A percentile compares a stretch with the other conserved stretches of the same genome.
Evolutionary conservation across 2,888 invertebrate genomes (phyloP).

Genomic region (Oligia strigilis): DNA sequence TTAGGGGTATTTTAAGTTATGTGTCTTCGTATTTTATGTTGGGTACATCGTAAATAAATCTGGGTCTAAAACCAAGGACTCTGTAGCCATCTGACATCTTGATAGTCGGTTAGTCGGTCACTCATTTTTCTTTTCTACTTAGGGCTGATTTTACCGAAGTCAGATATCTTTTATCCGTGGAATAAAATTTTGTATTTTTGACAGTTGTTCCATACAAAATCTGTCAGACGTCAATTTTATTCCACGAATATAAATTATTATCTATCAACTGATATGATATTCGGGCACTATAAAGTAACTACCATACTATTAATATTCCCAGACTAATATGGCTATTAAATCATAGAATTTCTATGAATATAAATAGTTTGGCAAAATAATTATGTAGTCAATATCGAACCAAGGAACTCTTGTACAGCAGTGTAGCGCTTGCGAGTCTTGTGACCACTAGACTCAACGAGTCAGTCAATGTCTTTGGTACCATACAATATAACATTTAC

Average conservation of each 20-base stretch:
- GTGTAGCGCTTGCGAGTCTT: neutral
- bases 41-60: conserved; percentile 35
- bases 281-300: neutral
- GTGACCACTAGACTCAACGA: neutral
- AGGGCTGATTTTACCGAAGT: neutral
- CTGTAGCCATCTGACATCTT: neutral
- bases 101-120: neutral
- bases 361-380: neutral
- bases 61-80: neutral
- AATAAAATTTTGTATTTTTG: neutral
- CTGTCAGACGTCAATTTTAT: no score
- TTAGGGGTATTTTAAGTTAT: conserved; percentile 60
- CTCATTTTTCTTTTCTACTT: neutral
- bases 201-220: no score
- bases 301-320: neutral
- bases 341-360: neutral
- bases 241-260: no score
- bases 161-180: neutral
- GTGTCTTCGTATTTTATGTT: conserved; percentile 37
- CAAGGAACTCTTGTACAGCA: neutral
- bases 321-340: neutral
- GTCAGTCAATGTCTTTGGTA: neutral
- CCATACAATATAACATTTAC: neutral
- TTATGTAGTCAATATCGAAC: neutral
- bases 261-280: neutral